Evolutionary conservation across 2,888 invertebrate species (phyloP).

Genomic region (Cactoblastis cactorum): DNA sequence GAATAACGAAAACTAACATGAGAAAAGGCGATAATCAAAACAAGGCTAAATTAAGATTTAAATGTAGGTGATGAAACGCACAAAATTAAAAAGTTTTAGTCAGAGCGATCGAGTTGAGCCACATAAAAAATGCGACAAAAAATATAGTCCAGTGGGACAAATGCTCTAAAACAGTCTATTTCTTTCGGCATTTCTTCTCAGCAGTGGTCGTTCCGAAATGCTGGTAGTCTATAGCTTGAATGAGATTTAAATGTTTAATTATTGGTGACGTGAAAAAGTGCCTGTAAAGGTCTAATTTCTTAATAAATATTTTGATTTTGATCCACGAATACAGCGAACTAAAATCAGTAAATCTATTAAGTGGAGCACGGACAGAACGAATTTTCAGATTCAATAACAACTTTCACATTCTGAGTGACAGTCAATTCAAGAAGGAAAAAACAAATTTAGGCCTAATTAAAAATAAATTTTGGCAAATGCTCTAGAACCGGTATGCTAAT

Average conservation of each 20-base stretch:
- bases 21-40: not conserved
- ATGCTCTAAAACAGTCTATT: not conserved
- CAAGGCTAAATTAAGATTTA: not conserved
- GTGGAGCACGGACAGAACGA: constrained; percentile 3
- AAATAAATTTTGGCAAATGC: not conserved
- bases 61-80: not conserved
- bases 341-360: not conserved
- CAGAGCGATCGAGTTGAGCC: not conserved
- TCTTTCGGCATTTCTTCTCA: too few species aligned
- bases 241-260: too few species aligned
- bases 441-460: not conserved
- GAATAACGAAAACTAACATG: not conserved
- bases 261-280: too few species aligned
- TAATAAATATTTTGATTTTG: too few species aligned
- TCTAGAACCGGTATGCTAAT: not conserved
- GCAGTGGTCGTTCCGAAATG: too few species aligned
- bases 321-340: not conserved
- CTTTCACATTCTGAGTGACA: constrained; percentile 24
- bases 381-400: constrained; percentile 17
- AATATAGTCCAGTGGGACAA: not conserved
- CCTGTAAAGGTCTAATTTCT: too few species aligned
- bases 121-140: constrained; percentile 1
- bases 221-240: too few species aligned
- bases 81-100: not conserved
- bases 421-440: not conserved